phyloP scores from a whole-genome alignment of 2,888 invertebrate species.

The Cordilura impudica region DNA sequence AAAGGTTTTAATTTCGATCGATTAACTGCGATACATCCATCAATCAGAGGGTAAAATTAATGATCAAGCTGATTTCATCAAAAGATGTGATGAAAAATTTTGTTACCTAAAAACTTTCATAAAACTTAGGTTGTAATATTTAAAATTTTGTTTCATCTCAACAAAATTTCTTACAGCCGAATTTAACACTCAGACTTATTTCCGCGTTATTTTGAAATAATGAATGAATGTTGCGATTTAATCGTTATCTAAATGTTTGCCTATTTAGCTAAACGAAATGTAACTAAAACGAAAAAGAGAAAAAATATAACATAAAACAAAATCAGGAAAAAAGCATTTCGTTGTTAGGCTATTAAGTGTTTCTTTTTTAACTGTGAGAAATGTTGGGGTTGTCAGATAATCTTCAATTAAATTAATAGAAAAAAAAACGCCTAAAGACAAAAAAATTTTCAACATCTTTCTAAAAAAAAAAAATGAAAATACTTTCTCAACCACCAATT shows the following conservation, averaged over 20 bases:
- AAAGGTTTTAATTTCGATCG: too few relatives aligned
- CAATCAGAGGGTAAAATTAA: too few relatives aligned
- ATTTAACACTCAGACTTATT: too few relatives aligned
- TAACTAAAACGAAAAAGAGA: background rate
- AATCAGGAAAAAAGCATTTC: constrained; percentile 22
- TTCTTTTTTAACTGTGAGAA: background rate
- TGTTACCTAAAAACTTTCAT: too few relatives aligned
- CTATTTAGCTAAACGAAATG: constrained; percentile 32
- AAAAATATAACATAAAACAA: background rate
- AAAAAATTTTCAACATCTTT: background rate
- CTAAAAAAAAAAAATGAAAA: background rate
- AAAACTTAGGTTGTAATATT: too few relatives aligned
- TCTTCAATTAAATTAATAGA: constrained; percentile 51
- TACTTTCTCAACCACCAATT: constrained; percentile 9
- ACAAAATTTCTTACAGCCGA: too few relatives aligned
- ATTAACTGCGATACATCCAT: too few relatives aligned
- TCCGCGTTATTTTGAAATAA: too few relatives aligned
- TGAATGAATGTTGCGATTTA: constrained; percentile 25
- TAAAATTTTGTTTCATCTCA: too few relatives aligned
- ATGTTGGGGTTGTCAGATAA: constrained; percentile 34
- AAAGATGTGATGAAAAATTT: too few relatives aligned
- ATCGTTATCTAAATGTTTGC: constrained; percentile 49
- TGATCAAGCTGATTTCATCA: too few relatives aligned
- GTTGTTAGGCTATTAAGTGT: background rate
- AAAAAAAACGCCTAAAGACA: constrained; percentile 17